Conservation (phyloP, 2,797 vertebrate species). For the Falco biarmicus region DNA sequence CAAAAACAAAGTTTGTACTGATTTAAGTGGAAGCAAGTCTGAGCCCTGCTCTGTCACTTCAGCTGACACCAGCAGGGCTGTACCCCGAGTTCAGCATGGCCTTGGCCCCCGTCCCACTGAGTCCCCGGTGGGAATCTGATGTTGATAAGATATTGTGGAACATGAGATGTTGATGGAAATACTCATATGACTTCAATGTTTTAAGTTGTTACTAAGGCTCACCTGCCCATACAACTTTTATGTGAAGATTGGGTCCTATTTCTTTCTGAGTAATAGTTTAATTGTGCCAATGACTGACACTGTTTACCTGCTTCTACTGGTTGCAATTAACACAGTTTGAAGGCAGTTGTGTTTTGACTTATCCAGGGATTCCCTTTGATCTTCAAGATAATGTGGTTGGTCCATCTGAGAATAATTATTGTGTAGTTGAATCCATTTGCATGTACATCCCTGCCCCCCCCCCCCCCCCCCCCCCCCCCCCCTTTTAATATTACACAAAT, state of each 20-base stretch:
- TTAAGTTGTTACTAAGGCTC: not conserved
- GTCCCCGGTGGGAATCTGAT: not conserved
- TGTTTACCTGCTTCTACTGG: not conserved
- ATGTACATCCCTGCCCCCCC: not conserved
- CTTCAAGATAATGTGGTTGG: not conserved
- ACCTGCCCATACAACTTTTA: not conserved
- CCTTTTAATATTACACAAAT: not conserved
- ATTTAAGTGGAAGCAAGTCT: not conserved
- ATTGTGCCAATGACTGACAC: not conserved
- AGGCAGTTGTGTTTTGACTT: not conserved
- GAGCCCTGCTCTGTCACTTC: not conserved
- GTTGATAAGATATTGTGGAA: not conserved
- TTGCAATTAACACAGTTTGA: not conserved
- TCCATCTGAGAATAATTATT: constrained; percentile 13
- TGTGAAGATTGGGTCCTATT: not conserved
- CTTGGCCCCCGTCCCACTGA: not conserved
- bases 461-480: no score
- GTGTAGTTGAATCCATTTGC: not conserved
- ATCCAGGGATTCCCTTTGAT: not conserved
- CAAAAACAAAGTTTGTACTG: not conserved
- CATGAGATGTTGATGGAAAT: not conserved
- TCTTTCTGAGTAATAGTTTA: not conserved
- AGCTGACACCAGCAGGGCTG: not conserved
- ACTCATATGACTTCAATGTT: not conserved
- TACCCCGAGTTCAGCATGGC: not conserved